phyloP scores from a whole-genome alignment of 2,888 invertebrate genomes.

The Pollenia angustigena region DNA sequence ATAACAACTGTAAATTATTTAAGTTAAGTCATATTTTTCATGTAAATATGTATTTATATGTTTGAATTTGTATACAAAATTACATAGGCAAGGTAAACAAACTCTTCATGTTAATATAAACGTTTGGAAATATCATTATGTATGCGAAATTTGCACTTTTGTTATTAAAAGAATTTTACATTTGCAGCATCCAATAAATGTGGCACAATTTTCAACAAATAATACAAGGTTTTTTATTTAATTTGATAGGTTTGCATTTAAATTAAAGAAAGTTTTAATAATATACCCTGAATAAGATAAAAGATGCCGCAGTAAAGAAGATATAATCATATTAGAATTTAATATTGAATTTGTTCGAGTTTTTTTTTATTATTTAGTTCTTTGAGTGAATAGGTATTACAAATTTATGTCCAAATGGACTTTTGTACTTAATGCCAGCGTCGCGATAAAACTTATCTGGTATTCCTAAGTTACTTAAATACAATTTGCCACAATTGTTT shows the following conservation, averaged over 20 bases:
- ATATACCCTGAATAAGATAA: background rate
- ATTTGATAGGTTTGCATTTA: background rate
- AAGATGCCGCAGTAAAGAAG: constrained; percentile 11
- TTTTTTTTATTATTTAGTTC: constrained; percentile 79
- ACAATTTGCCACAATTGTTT: constrained; percentile 88
- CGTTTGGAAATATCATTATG: no score
- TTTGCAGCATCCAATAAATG: no score
- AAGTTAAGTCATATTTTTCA: background rate
- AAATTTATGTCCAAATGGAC: constrained; percentile 94
- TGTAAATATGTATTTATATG: no score
- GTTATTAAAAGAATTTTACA: no score
- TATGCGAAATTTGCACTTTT: no score
- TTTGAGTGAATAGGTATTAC: constrained; percentile 89
- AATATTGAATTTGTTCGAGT: background rate
- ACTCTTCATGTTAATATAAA: no score
- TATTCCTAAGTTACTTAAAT: constrained; percentile 93
- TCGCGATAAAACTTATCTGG: constrained; percentile 91
- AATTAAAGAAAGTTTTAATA: background rate
- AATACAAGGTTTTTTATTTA: no score
- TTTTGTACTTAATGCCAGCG: constrained; percentile 91
- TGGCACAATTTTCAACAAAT: no score
- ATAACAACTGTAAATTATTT: constrained; percentile 4
- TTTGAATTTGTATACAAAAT: no score
- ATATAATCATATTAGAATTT: background rate
- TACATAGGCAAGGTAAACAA: no score